phyloP scores from a whole-genome alignment of 2,113 vertebrate genomes.

The Oncorhynchus gorbuscha region DNA sequence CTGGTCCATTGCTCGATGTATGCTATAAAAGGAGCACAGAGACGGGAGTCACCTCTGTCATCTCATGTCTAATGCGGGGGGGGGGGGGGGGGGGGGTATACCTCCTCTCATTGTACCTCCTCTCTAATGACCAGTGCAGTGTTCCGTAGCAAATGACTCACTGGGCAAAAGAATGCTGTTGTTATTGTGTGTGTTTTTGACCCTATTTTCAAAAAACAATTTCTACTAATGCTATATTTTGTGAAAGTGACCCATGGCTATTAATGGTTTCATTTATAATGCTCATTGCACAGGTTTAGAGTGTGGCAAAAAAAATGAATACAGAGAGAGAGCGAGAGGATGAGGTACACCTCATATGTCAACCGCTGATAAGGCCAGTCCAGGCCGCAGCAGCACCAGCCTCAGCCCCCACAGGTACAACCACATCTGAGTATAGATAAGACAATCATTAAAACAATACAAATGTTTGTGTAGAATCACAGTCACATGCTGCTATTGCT shows the following conservation, averaged over 20 bases:
- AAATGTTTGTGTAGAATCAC: neutral
- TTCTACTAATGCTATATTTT: slow-evolving; percentile 44
- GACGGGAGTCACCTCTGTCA: slow-evolving; percentile 42
- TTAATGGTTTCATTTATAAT: slow-evolving; percentile 64
- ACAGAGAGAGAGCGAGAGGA: neutral
- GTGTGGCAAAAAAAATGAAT: neutral
- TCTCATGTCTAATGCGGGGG: slow-evolving; percentile 25
- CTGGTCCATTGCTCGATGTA: slow-evolving; percentile 45
- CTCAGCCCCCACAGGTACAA: neutral
- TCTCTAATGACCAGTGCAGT: slow-evolving; percentile 29
- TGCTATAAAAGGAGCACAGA: slow-evolving; percentile 45
- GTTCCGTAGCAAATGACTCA: slow-evolving; percentile 40
- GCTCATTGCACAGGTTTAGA: slow-evolving; percentile 9
- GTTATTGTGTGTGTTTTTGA: neutral
- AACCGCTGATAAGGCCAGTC: neutral
- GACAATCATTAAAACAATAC: neutral
- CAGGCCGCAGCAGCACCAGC: neutral
- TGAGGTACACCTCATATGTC: too few relatives aligned
- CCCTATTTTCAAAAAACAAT: slow-evolving; percentile 57
- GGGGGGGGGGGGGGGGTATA: slow-evolving; percentile 10
- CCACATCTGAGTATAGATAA: neutral
- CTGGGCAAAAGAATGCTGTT: slow-evolving; percentile 31
- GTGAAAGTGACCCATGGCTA: slow-evolving; percentile 58
- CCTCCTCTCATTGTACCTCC: slow-evolving; percentile 48
- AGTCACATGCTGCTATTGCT: neutral